Conservation (phyloP, 2,797 vertebrate species). For the Oreonectes daqikongensis region DNA sequence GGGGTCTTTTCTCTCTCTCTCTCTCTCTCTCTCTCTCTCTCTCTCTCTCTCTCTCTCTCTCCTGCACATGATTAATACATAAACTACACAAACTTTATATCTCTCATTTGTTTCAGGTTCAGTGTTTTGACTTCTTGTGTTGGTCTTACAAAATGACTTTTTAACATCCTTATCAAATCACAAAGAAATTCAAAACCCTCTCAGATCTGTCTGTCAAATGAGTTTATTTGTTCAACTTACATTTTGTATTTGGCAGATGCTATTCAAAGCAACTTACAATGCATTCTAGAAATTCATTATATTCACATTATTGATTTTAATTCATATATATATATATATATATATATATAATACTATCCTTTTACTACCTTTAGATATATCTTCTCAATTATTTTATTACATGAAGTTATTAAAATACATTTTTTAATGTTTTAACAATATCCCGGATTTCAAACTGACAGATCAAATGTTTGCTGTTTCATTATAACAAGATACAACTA, state of each 20-base stretch:
- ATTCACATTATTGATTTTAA: no score
- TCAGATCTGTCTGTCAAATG: no score
- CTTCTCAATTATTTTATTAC: not conserved
- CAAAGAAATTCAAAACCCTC: no score
- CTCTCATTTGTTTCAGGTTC: not conserved
- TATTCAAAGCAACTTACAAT: no score
- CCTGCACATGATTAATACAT: not conserved
- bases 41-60: not conserved
- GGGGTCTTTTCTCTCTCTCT: not conserved
- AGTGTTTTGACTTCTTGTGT: not conserved
- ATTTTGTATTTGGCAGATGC: not conserved
- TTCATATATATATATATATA: no score
- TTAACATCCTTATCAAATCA: no score
- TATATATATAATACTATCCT: no score
- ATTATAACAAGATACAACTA: not conserved
- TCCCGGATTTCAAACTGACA: not conserved
- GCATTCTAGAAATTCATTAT: no score
- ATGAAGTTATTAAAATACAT: not conserved
- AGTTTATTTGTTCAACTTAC: no score
- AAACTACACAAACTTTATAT: conserved; percentile 7
- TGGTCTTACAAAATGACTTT: no score
- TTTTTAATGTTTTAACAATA: not conserved
- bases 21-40: not conserved
- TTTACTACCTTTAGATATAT: no score
- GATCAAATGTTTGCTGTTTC: not conserved